Evolutionary conservation across 2,113 vertebrate genomes (phyloP).

Genomic region (Haemorhous mexicanus): DNA sequence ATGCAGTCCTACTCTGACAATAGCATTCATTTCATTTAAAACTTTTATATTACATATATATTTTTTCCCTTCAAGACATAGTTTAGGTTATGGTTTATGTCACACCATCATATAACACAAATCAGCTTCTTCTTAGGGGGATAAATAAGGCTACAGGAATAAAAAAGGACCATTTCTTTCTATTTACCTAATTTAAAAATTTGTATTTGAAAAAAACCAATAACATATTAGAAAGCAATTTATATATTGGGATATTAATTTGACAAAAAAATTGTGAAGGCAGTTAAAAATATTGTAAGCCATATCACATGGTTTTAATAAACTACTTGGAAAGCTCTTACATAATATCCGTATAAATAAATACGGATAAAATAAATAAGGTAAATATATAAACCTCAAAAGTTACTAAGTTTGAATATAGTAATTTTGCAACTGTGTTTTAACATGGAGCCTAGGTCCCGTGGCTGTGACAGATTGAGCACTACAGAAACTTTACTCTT

Average conservation of each 20-base stretch:
- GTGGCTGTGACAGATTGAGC: neutral
- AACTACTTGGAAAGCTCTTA: neutral
- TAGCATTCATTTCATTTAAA: neutral
- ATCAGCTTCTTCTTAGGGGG: neutral
- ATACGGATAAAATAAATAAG: neutral
- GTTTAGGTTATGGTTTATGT: neutral
- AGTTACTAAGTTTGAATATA: neutral
- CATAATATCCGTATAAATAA: neutral
- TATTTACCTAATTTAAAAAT: neutral
- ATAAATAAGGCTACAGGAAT: neutral
- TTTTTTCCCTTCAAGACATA: neutral
- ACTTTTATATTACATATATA: neutral
- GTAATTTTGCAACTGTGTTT: neutral
- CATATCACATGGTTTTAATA: neutral
- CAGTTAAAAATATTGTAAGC: neutral
- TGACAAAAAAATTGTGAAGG: neutral
- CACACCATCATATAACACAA: neutral
- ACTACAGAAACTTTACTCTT: neutral
- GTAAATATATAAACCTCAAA: neutral
- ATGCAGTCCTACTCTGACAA: neutral
- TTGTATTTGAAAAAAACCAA: rapidly evolving
- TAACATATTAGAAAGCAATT: neutral
- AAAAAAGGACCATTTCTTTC: neutral
- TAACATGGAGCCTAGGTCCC: neutral
- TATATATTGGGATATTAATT: neutral